These are phyloP conservation scores for Nymphalis c-album DNA, from an alignment of 2,888 invertebrate species.

Conservation along the genomic window DNA sequence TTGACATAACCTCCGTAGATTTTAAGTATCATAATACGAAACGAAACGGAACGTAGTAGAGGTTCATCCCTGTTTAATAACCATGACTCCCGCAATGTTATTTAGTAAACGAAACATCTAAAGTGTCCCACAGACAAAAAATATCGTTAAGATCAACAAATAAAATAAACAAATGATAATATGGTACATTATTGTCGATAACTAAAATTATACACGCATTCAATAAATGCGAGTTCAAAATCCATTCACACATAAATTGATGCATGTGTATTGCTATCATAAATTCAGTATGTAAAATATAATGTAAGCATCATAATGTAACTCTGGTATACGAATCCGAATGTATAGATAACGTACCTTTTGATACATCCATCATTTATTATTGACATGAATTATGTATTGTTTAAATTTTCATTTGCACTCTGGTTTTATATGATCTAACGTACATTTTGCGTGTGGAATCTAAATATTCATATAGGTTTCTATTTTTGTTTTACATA, in stretches of 20 bases:
- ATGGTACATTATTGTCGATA: not conserved
- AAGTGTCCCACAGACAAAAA: too few species aligned
- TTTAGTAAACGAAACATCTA: too few species aligned
- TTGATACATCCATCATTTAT: constrained; percentile 3
- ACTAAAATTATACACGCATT: not conserved
- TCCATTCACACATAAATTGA: not conserved
- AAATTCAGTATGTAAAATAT: not conserved
- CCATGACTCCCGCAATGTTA: too few species aligned
- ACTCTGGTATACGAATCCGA: not conserved
- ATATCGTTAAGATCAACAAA: too few species aligned
- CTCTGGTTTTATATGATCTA: not conserved
- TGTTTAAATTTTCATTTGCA: not conserved
- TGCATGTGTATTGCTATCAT: not conserved
- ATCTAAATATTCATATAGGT: too few species aligned
- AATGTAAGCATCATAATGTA: constrained; percentile 2
- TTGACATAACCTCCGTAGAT: too few species aligned
- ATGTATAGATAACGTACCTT: constrained; percentile 1
- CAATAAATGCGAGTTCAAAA: not conserved
- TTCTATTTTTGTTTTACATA: too few species aligned
- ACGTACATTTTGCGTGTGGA: too few species aligned
- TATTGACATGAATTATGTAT: constrained; percentile 5
- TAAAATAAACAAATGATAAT: too few species aligned
- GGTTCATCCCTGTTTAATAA: too few species aligned
- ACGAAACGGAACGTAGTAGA: too few species aligned
- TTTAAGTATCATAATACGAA: too few species aligned